Percentiles rank a stretch among this genome's conserved stretches.
phyloP scores from a whole-genome alignment of 2,888 invertebrate genomes.

The Papilio protenor region DNA sequence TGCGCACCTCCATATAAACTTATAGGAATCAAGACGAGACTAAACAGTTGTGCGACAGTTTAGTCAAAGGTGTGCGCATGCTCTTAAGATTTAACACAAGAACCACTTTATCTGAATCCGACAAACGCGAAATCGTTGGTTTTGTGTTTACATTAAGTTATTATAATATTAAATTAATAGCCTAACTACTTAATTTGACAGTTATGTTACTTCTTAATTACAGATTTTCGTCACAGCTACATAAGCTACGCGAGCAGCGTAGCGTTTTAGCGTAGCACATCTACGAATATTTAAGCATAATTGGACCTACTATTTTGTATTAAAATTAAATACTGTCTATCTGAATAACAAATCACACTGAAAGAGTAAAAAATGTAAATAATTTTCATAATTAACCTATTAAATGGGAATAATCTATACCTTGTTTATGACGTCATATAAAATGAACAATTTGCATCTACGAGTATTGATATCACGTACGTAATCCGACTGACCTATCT shows the following conservation, averaged over 20 bases:
- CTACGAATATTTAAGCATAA: not conserved
- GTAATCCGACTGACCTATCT: slow-evolving; percentile 34
- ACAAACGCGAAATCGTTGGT: too few relatives aligned
- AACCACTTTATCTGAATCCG: not conserved
- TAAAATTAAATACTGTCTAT: not conserved
- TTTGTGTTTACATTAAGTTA: too few relatives aligned
- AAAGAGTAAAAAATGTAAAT: not conserved
- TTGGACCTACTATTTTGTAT: not conserved
- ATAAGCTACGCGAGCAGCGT: not conserved
- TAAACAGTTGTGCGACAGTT: too few relatives aligned
- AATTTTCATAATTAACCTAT: not conserved
- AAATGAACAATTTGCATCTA: not conserved
- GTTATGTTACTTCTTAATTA: too few relatives aligned
- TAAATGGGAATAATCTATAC: not conserved
- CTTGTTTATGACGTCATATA: not conserved
- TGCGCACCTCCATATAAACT: too few relatives aligned
- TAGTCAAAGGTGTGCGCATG: too few relatives aligned
- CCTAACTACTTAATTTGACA: too few relatives aligned
- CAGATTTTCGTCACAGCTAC: too few relatives aligned
- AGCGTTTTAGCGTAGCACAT: not conserved
- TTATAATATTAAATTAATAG: too few relatives aligned
- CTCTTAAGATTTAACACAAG: too few relatives aligned
- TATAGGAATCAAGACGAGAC: too few relatives aligned
- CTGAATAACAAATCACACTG: not conserved
- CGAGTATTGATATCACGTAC: slow-evolving; percentile 40